Base-by-base conservation (phyloP, 2,797 vertebrate species). In the Pseudotriccus pelzelni region DNA sequence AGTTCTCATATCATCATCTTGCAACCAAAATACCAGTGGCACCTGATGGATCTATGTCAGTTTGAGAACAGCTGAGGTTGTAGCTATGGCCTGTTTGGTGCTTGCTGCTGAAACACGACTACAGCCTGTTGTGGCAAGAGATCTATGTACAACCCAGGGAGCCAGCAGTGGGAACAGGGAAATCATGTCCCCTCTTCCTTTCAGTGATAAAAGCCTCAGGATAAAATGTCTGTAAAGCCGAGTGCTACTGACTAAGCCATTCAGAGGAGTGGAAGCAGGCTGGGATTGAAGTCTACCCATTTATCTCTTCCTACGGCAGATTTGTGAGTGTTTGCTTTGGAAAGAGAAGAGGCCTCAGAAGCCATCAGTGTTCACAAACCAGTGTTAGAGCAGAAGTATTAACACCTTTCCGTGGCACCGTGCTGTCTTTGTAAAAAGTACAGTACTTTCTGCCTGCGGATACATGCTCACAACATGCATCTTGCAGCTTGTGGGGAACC, bases 281-380 rank as follows among this genome's bases (percentile, higher is more conserved):
- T 83, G 62, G 66, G 52, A 83, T 23, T 86, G 84, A 96, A 89
- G 80, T 55, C 74, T 34, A 72, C 76, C 62, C 53, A 74, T 95
- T 95, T 94, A 62, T 80, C 94, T 86, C 66, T 80, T 87, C 39
- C 74, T 72, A 64, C 25, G 49, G 72, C 46, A 87, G 76, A 84
- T 88, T 47, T 75, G 72, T 74, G 72, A 85, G 84, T 39, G 70
- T 39, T 85, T 19, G 9, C 62, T 69, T 39, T 81, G 58, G 43
- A 56, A 70, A 77, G 43, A 85, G 44, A 20, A 64, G 50, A 83
- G 46, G 39, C 53, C 63, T 89, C 78, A 92, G 77, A 81, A 90
- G 58, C 46, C 9, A 1, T 32, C 69, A 46, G 3, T 17, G 58
- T n/a, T 90, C 79, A 55, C 43, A 87, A 87, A 80, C 90, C 79